phyloP scores from a whole-genome alignment of 2,113 vertebrate species.

The Pseudois nayaur region DNA sequence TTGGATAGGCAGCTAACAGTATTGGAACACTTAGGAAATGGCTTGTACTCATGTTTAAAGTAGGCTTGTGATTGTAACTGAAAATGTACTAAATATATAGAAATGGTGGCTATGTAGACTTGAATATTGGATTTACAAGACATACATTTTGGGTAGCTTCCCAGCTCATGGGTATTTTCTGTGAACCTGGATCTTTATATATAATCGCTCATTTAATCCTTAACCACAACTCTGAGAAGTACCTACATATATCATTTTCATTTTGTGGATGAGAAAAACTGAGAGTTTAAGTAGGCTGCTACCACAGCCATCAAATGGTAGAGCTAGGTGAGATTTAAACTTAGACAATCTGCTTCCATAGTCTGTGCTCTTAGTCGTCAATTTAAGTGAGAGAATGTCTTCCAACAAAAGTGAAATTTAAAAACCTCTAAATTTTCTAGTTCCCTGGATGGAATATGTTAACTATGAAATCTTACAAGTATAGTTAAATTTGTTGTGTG shows the following conservation, averaged over 20 bases:
- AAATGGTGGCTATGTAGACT: neutral
- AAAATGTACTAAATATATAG: neutral
- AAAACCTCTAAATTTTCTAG: neutral
- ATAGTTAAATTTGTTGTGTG: constrained; percentile 42
- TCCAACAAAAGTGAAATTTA: neutral
- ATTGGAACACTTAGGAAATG: neutral
- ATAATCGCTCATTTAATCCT: neutral
- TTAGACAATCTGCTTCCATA: neutral
- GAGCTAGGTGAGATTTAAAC: neutral
- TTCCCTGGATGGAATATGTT: constrained; percentile 3
- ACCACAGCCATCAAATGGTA: neutral
- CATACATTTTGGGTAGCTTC: neutral
- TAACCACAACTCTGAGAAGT: neutral
- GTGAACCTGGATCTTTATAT: neutral
- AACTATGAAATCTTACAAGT: constrained; percentile 16
- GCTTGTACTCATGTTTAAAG: neutral
- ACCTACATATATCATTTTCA: neutral
- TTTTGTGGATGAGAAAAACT: neutral
- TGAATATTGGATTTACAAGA: neutral
- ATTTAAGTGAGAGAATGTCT: neutral
- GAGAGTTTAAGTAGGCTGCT: neutral
- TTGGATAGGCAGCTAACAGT: neutral
- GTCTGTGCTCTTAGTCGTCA: neutral
- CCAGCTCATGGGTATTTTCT: neutral
- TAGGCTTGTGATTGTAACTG: neutral